Conservation (phyloP, 1,140 invertebrate species). For the Caligus rogercresseyi region DNA sequence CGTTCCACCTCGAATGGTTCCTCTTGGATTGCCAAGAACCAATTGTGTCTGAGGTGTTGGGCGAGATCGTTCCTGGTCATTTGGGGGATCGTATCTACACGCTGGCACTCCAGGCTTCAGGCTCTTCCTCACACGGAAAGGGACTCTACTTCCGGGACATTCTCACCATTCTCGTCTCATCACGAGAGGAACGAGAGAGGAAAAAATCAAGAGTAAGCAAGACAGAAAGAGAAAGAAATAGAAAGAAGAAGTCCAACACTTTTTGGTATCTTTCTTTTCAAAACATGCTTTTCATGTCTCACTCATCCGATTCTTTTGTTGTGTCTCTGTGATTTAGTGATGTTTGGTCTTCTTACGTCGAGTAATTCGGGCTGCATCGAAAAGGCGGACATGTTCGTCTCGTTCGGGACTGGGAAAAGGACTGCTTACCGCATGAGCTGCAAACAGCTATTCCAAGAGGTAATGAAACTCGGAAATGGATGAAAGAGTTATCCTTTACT, state of each 20-base stretch:
- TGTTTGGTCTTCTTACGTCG: not conserved
- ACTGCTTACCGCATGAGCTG: not conserved
- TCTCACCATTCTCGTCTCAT: constrained; percentile 62
- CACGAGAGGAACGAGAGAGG: constrained; percentile 57
- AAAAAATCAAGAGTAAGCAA: constrained; percentile 59
- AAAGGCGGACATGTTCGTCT: not conserved
- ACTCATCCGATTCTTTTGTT: no score
- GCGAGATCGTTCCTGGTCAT: constrained; percentile 54
- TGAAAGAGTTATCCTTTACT: no score
- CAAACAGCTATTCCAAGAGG: not conserved
- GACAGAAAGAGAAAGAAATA: not conserved
- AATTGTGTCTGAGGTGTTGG: constrained; percentile 58
- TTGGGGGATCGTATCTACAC: constrained; percentile 40
- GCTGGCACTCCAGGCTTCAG: constrained; percentile 4
- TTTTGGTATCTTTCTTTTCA: not conserved
- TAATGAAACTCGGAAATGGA: no score
- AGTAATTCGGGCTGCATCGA: not conserved
- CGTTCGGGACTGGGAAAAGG: not conserved
- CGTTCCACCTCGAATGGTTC: constrained; percentile 43
- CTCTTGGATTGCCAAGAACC: constrained; percentile 48
- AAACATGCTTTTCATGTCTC: no score
- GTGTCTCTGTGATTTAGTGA: no score
- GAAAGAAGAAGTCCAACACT: not conserved
- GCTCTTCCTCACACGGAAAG: constrained; percentile 41
- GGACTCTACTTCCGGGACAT: constrained; percentile 66